Base-by-base conservation (phyloP, 1,140 invertebrate species). In the Scaptomyza graminum region DNA sequence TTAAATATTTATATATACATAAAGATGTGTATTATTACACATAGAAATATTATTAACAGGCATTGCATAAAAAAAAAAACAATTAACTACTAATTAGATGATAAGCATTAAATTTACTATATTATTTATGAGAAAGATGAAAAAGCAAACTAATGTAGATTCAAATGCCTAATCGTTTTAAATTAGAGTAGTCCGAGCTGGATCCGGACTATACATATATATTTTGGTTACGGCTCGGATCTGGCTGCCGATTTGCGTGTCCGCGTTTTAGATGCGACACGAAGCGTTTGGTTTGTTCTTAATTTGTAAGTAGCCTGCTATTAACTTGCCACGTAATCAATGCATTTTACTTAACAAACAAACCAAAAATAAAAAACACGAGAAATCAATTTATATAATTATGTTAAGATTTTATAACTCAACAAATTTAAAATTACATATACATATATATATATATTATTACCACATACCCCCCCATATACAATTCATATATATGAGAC, bases 381-480 rank as follows among this genome's bases (percentile, higher is more conserved):
- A 70, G 66, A 73, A 80, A 79, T 74, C 76, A 83, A 88, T 74
- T 84, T 84, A 71, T 71, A 89, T 90, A 90, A 77, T 90, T 89
- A 89, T 80, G 84, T 89, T 89, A 89, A 89, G 84, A 85, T 89
- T 89, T 89, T 89, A 90, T 84, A 89, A 89, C 74, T 79, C 77
- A 78, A 77, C 68, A 71, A 77, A 72, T 74, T 63, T 76, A 41
- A 69, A 54, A 4, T 6, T 2, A 31, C 28, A 34, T 34, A 34
- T 34, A 34, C 51, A 82, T 64, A 7, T 31, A 31, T 54, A 60
- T 57, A 82, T 64, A 61, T 16, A 37, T 39, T 52, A 41, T 52
- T 25, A 54, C 44, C 41, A 66, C 44, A 56, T 18, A 70, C 72
- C 31, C 1, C 18, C 18, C 44, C 55, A 68, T 76, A 56, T 22